phyloP scores from a whole-genome alignment of 2,888 invertebrate genomes.

The Drosophila bunnanda region DNA sequence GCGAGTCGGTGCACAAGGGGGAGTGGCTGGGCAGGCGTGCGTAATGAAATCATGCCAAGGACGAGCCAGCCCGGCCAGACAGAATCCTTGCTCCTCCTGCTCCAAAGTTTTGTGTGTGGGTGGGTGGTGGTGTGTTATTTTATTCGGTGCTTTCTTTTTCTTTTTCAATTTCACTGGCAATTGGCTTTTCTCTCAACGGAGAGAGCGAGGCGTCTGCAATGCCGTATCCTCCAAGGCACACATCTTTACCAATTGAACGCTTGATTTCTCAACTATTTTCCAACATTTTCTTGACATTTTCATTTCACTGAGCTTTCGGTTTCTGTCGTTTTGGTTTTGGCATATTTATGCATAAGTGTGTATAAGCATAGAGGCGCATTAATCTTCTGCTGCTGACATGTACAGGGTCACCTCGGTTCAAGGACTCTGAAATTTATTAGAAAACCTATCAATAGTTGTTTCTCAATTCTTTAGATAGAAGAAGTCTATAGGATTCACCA shows the following conservation, averaged over 20 bases:
- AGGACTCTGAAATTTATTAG: neutral
- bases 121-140: constrained; percentile 18
- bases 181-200: constrained; percentile 44
- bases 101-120: neutral
- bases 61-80: constrained; percentile 29
- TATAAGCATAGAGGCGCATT: constrained; percentile 36
- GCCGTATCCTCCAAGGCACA: constrained; percentile 24
- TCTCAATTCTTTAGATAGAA: neutral
- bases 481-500: no score
- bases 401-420: constrained; percentile 54
- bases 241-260: constrained; percentile 26
- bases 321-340: constrained; percentile 32
- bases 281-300: constrained; percentile 64
- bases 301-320: constrained; percentile 44
- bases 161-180: constrained; percentile 62
- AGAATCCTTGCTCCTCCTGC: constrained; percentile 19
- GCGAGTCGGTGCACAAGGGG: neutral
- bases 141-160: constrained; percentile 16
- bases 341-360: constrained; percentile 50
- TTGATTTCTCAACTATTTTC: constrained; percentile 32
- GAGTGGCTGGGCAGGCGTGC: constrained; percentile 53
- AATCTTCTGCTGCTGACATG: constrained; percentile 60
- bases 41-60: constrained; percentile 79
- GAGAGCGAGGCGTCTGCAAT: neutral
- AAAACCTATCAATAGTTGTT: neutral